These are phyloP conservation scores for Clarias laeviceps DNA, from an alignment of 2,797 vertebrate genomes.

Conservation along the genomic window DNA sequence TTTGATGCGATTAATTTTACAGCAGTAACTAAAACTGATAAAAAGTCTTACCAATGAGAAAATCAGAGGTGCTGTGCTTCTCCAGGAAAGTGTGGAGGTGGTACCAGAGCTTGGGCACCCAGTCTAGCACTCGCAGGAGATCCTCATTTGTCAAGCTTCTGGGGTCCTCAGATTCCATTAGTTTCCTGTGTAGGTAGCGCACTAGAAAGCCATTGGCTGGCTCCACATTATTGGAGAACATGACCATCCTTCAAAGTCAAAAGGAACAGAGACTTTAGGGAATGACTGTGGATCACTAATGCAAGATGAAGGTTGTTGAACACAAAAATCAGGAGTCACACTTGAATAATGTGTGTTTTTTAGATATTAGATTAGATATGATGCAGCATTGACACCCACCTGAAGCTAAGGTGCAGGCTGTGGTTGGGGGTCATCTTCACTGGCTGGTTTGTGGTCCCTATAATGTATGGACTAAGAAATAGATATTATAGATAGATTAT, in stretches of 20 bases:
- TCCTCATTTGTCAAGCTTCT: constrained; percentile 86
- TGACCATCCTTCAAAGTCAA: constrained; percentile 85
- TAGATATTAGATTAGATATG: not conserved
- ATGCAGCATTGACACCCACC: constrained; percentile 69
- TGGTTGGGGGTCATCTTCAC: constrained; percentile 97
- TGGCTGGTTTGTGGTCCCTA: constrained; percentile 97
- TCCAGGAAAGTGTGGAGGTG: constrained; percentile 97
- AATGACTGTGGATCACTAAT: not conserved
- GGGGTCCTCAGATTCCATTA: constrained; percentile 92
- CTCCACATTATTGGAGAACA: constrained; percentile 98
- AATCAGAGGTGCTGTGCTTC: constrained; percentile 98
- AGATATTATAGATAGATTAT: not conserved
- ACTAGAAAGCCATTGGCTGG: constrained; percentile 96
- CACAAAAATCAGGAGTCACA: not conserved
- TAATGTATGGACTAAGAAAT: constrained; percentile 88
- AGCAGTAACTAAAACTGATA: not conserved
- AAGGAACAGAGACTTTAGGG: not conserved
- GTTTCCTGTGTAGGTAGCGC: constrained; percentile 93
- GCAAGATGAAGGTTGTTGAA: not conserved
- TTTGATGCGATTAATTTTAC: too few species aligned
- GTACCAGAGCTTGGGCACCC: constrained; percentile 98
- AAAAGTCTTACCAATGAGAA: constrained; percentile 87
- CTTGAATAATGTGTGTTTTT: not conserved
- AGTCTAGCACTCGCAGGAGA: constrained; percentile 90
- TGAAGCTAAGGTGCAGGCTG: constrained; percentile 95